These are phyloP conservation scores for Diprion similis DNA, from an alignment of 1,140 invertebrate genomes.

Conservation along the genomic window DNA sequence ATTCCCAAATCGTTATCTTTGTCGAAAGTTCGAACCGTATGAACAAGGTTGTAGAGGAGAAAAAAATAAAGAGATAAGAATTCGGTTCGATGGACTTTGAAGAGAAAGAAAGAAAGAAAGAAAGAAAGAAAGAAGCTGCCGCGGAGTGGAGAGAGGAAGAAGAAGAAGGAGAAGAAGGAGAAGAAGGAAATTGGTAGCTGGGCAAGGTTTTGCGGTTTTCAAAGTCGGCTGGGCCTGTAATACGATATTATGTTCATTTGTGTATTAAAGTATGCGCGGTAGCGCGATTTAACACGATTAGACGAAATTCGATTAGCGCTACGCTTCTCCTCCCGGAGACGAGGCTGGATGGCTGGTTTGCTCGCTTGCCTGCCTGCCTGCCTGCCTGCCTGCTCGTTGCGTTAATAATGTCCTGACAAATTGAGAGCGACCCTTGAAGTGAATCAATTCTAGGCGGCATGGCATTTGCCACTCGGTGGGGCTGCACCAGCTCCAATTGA, in stretches of 20 bases:
- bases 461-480: slow-evolving; percentile 26
- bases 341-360: slow-evolving; percentile 7
- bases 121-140: slow-evolving; percentile 10
- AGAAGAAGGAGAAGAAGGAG: slow-evolving; percentile 24
- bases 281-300: background rate
- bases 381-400: slow-evolving; percentile 20
- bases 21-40: too few relatives aligned
- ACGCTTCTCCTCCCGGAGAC: background rate
- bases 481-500: slow-evolving; percentile 39
- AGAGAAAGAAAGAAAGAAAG: slow-evolving; percentile 17
- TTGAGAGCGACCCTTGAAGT: slow-evolving; percentile 34
- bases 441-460: slow-evolving; percentile 40
- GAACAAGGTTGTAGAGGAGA: too few relatives aligned
- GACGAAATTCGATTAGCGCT: slow-evolving; percentile 1
- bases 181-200: slow-evolving; percentile 23
- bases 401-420: slow-evolving; percentile 31
- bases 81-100: background rate
- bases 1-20: too few relatives aligned
- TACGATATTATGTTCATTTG: background rate
- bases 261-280: background rate
- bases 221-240: background rate
- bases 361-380: slow-evolving; percentile 16
- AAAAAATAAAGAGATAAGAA: too few relatives aligned
- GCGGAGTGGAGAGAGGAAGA: slow-evolving; percentile 21
- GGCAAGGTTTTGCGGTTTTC: too few relatives aligned